phyloP scores from a whole-genome alignment of 1,140 invertebrate genomes.

The Drosophila micromelanica region DNA sequence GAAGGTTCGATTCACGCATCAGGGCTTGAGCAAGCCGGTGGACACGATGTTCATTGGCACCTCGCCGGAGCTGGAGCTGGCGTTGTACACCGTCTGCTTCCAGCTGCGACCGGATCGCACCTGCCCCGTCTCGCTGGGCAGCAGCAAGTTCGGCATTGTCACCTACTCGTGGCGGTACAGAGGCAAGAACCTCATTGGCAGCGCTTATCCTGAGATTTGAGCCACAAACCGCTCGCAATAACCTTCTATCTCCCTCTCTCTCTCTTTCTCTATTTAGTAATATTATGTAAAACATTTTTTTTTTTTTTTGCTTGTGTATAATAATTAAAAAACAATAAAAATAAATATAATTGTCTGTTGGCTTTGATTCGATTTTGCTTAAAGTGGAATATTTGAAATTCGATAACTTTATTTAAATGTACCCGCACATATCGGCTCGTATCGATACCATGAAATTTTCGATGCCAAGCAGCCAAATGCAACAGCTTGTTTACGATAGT shows the following conservation, averaged over 20 bases:
- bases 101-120: slow-evolving; percentile 88
- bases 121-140: slow-evolving; percentile 90
- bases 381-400: too few species aligned
- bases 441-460: background rate
- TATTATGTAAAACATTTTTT: slow-evolving; percentile 13
- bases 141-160: slow-evolving; percentile 89
- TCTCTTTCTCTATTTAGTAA: background rate
- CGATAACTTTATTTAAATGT: too few species aligned
- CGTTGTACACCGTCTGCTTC: slow-evolving; percentile 95
- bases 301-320: slow-evolving; percentile 29
- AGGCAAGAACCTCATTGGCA: slow-evolving; percentile 91
- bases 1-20: slow-evolving; percentile 91
- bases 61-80: slow-evolving; percentile 96
- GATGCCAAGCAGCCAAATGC: too few species aligned
- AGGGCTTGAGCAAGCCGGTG: slow-evolving; percentile 90
- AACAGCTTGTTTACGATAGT: background rate
- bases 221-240: slow-evolving; percentile 72
- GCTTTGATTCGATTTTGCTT: background rate
- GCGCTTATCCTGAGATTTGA: slow-evolving; percentile 90
- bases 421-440: background rate
- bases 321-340: slow-evolving; percentile 11
- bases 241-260: background rate
- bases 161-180: slow-evolving; percentile 90
- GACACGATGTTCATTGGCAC: slow-evolving; percentile 94
- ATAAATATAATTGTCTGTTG: slow-evolving; percentile 8